Evolutionary conservation across 2,113 vertebrate genomes (phyloP).

Genomic region (Trinectes maculatus): DNA sequence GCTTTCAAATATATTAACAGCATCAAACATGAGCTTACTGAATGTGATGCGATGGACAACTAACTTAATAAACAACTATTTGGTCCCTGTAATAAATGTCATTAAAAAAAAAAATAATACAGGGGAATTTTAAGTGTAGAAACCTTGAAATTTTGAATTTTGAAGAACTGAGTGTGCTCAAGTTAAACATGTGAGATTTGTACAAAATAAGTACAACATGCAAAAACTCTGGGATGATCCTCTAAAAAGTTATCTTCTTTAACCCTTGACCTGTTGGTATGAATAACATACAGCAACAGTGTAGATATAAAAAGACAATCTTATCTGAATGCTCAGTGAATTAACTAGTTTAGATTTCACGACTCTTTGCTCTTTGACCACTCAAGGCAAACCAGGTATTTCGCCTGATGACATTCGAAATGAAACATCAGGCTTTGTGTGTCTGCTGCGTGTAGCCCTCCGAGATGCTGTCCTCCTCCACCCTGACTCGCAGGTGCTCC

Average conservation of each 20-base stretch:
- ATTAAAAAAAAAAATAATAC: too few relatives aligned
- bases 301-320: not conserved
- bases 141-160: too few relatives aligned
- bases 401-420: conserved; percentile 10
- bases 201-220: too few relatives aligned
- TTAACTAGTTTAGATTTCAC: conserved; percentile 6
- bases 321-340: conserved; percentile 13
- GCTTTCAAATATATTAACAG: too few relatives aligned
- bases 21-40: too few relatives aligned
- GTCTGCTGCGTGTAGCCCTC: conserved; percentile 27
- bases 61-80: too few relatives aligned
- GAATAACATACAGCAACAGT: not conserved
- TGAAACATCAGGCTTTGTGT: conserved; percentile 43
- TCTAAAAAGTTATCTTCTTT: not conserved
- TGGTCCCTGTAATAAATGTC: too few relatives aligned
- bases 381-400: conserved; percentile 22
- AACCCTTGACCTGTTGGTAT: not conserved
- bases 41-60: too few relatives aligned
- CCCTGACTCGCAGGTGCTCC: conserved; percentile 68
- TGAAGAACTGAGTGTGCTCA: too few relatives aligned
- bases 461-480: conserved; percentile 58
- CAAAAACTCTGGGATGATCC: not conserved
- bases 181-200: too few relatives aligned
- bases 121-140: too few relatives aligned
- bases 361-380: not conserved